Evolutionary conservation across 2,113 vertebrate species (phyloP), one percentile per base, ranked within the genome.

Genomic region (Beaufortia kweichowensis): DNA sequence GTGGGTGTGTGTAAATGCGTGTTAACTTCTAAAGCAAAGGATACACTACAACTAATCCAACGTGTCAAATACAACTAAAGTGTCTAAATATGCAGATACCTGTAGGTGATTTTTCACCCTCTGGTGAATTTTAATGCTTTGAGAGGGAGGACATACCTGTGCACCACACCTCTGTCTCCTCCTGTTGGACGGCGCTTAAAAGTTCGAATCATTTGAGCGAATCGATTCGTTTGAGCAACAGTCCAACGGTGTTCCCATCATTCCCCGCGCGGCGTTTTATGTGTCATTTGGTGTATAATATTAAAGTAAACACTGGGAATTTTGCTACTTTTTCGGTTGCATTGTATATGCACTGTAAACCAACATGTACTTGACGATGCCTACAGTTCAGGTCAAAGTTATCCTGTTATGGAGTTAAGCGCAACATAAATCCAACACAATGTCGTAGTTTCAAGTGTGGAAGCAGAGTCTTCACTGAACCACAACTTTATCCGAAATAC

Each of bases 201-300:
- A 35, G 61, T 55, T 55, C 33, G 67, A 70, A 70, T 39, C 67
- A 56, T 56, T 46, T 70, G 2, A 70, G n/a, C 4, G 67, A 70
- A 56, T 70, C 67, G 67, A n/a, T 35, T 70, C 29, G 7, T 9
- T 68, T 35, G 50, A 24, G 14, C 43, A 50, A 19, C 19, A 19
- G 1, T 19, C 1, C 6, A 9, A 14, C 6, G 6, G 14, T 19
- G 14, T 8, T 2, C 17, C 17, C 3, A 6, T 53, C 19, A 39
- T 39, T 39, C 35, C 35, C 35, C 9, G 8, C 35, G 9, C 4
- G 9, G 35, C 35, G 14, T 48, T 17, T n/a, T n/a, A n/a, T 39
- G 35, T 39, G 3, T 48, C 17, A 17, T 48, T 15, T 5, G 2
- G 14, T 1, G 35, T 14, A 46, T 15, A 14, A 35, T 35, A 35